These are phyloP conservation scores for Heterochromis multidens DNA, from an alignment of 2,113 vertebrate genomes.

Conservation along the genomic window DNA sequence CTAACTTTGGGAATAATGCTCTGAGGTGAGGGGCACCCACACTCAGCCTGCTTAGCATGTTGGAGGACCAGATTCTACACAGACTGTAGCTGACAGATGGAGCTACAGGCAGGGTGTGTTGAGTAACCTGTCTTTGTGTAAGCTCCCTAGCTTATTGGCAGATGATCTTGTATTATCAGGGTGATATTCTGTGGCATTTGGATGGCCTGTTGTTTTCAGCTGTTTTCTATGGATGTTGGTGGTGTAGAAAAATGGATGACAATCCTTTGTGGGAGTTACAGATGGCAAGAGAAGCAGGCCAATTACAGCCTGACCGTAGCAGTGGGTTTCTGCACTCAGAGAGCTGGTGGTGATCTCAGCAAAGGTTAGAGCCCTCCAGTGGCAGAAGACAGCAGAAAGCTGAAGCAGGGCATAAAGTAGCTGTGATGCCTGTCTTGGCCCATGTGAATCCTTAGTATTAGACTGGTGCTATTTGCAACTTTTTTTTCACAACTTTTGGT, in stretches of 20 bases:
- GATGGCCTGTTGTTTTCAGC: neutral
- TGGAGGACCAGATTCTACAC: neutral
- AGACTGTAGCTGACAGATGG: neutral
- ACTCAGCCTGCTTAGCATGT: neutral
- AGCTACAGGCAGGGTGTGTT: neutral
- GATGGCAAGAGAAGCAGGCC: constrained; percentile 4
- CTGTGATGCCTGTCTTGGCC: neutral
- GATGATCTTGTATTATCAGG: neutral
- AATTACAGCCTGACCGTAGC: neutral
- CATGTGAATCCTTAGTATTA: neutral
- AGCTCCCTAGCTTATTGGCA: neutral
- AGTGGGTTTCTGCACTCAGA: neutral
- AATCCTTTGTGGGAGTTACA: neutral
- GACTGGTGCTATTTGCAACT: neutral
- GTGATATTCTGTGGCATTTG: neutral
- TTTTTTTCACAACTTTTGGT: neutral
- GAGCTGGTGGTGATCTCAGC: neutral
- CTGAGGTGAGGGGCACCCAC: neutral
- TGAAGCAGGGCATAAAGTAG: neutral
- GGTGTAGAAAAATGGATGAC: neutral
- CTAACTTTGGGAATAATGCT: no score
- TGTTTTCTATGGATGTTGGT: neutral
- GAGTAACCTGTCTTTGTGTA: neutral
- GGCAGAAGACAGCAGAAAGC: neutral
- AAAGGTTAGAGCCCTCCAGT: neutral